Evolutionary conservation across 2,113 vertebrate genomes (phyloP).

Genomic region (Elgaria multicarinata): DNA sequence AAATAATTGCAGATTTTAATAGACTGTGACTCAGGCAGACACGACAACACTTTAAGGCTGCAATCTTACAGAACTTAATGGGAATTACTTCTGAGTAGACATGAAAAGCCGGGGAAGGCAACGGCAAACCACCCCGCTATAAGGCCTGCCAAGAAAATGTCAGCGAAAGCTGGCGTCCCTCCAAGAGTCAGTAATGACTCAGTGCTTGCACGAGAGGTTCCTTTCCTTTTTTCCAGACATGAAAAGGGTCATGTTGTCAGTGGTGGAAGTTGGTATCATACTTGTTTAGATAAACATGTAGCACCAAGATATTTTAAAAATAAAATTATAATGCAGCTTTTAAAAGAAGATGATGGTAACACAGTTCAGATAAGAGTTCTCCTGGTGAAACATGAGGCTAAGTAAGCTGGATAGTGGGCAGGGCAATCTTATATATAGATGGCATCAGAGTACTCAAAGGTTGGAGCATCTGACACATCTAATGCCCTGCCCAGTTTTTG

Average conservation of each 20-base stretch:
- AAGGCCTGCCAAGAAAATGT: too few species aligned
- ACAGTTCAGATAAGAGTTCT: slow-evolving; percentile 53
- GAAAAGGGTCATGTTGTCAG: background rate
- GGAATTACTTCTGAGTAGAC: background rate
- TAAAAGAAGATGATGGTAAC: slow-evolving; percentile 28
- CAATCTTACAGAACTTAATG: background rate
- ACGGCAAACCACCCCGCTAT: too few species aligned
- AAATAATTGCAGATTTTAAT: slow-evolving; percentile 54
- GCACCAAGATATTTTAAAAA: slow-evolving; percentile 27
- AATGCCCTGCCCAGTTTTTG: too few species aligned
- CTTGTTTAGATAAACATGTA: slow-evolving; percentile 8
- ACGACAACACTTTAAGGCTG: slow-evolving; percentile 16
- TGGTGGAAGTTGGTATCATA: slow-evolving; percentile 19
- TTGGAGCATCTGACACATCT: too few species aligned
- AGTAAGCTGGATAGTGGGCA: slow-evolving; percentile 58
- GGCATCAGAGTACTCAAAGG: too few species aligned
- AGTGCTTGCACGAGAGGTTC: too few species aligned
- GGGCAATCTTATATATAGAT: too few species aligned
- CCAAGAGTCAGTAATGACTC: too few species aligned
- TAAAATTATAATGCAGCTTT: slow-evolving; percentile 59
- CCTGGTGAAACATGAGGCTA: slow-evolving; percentile 70
- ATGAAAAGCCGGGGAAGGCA: too few species aligned
- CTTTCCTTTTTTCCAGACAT: too few species aligned
- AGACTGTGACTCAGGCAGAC: background rate
- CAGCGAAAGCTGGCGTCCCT: too few species aligned